Evolutionary conservation across 1,140 invertebrate species (phyloP).

Genomic region (Pomacea maculata): DNA sequence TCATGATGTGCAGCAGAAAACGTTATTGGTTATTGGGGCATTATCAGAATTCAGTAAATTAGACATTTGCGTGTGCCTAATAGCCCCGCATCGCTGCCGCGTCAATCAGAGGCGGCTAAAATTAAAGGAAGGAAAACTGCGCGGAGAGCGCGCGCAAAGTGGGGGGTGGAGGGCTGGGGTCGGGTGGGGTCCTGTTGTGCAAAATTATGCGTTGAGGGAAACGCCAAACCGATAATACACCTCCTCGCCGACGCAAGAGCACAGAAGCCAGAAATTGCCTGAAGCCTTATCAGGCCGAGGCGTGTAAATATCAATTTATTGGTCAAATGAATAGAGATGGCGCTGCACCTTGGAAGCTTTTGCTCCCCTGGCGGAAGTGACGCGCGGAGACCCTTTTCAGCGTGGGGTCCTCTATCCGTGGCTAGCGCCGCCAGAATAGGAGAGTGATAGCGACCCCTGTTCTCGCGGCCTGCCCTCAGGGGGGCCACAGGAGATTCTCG

Average conservation of each 20-base stretch:
- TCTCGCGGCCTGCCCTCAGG: too few relatives aligned
- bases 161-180: background rate
- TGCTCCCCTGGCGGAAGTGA: too few relatives aligned
- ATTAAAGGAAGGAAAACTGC: background rate
- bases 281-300: background rate
- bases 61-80: slow-evolving; percentile 27
- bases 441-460: too few relatives aligned
- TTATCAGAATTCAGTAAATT: slow-evolving; percentile 20
- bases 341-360: too few relatives aligned
- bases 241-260: slow-evolving; percentile 2
- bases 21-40: slow-evolving; percentile 24
- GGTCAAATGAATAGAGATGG: slow-evolving; percentile 23
- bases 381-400: too few relatives aligned
- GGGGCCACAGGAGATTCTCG: too few relatives aligned
- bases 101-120: slow-evolving; percentile 10
- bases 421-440: too few relatives aligned
- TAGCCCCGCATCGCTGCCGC: slow-evolving; percentile 20
- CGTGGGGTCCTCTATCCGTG: too few relatives aligned
- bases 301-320: slow-evolving; percentile 27
- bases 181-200: slow-evolving; percentile 11
- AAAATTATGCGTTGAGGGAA: slow-evolving; percentile 24
- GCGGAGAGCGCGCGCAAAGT: background rate
- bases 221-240: slow-evolving; percentile 20
- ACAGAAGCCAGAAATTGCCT: slow-evolving; percentile 11
- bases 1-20: slow-evolving; percentile 13